Percentiles rank a stretch among this genome's conserved stretches.
Conservation (phyloP, 2,113 vertebrate genomes). For the Quiscalus mexicanus region DNA sequence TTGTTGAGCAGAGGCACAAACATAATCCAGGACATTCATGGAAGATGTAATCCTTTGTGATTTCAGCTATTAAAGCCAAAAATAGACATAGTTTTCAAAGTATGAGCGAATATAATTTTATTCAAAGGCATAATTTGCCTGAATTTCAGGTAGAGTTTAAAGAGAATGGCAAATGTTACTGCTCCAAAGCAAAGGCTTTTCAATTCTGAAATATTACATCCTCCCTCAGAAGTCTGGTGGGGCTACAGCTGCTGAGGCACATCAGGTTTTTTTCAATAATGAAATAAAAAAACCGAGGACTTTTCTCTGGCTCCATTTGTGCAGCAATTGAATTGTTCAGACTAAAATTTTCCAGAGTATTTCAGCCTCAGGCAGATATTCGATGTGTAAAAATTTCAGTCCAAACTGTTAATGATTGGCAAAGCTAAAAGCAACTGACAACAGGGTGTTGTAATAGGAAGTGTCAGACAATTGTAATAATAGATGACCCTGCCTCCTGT, state of each 20-base stretch:
- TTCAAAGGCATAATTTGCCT: slow-evolving; percentile 28
- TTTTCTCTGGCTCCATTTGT: neutral
- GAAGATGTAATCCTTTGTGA: slow-evolving; percentile 11
- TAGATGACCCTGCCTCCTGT: slow-evolving; percentile 27
- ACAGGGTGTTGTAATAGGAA: slow-evolving; percentile 6
- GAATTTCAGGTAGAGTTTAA: neutral
- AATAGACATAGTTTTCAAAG: slow-evolving; percentile 13
- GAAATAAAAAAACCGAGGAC: neutral
- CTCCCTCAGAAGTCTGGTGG: neutral
- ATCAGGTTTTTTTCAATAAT: neutral
- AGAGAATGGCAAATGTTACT: neutral
- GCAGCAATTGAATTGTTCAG: neutral
- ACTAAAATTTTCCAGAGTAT: slow-evolving; percentile 15
- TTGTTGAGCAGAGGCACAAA: neutral
- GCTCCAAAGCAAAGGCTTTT: neutral
- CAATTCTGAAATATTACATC: neutral
- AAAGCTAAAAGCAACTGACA: slow-evolving; percentile 43
- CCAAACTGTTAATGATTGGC: slow-evolving; percentile 50
- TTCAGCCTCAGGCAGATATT: slow-evolving; percentile 48
- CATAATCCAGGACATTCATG: neutral
- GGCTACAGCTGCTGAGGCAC: neutral
- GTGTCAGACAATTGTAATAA: slow-evolving; percentile 47
- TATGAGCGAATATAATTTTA: neutral
- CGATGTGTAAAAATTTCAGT: neutral
- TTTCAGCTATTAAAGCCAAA: slow-evolving; percentile 18